Evolutionary conservation across 2,888 invertebrate genomes (phyloP).

Genomic region (Pseudococcus longispinus): DNA sequence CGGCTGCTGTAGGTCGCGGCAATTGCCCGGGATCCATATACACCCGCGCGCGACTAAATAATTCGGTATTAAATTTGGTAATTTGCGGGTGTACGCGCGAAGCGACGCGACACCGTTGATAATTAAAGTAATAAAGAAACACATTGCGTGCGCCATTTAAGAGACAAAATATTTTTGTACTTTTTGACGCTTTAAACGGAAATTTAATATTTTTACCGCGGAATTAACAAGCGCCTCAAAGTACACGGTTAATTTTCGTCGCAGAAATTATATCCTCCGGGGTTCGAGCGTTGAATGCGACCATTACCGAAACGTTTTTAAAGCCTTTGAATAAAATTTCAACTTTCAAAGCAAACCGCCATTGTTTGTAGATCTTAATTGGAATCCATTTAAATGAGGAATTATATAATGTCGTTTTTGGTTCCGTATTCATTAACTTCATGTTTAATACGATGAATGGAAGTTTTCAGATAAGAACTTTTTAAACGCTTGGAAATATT

Average conservation of each 20-base stretch:
- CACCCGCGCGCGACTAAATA: background rate
- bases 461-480: slow-evolving; percentile 48
- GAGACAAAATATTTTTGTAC: slow-evolving; percentile 16
- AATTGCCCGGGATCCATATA: background rate
- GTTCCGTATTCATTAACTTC: slow-evolving; percentile 52
- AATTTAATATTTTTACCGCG: slow-evolving; percentile 42
- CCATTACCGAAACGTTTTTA: slow-evolving; percentile 39
- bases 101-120: background rate
- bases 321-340: slow-evolving; percentile 41
- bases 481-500: slow-evolving; percentile 40
- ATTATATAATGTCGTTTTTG: slow-evolving; percentile 54
- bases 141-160: slow-evolving; percentile 10
- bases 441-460: slow-evolving; percentile 48
- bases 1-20: background rate
- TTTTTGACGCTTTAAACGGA: slow-evolving; percentile 37
- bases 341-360: slow-evolving; percentile 41
- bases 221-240: slow-evolving; percentile 19
- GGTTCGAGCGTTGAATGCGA: slow-evolving; percentile 28
- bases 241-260: slow-evolving; percentile 44
- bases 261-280: slow-evolving; percentile 38
- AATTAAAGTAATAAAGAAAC: slow-evolving; percentile 42
- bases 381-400: slow-evolving; percentile 56
- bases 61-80: slow-evolving; percentile 21
- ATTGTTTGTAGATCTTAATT: slow-evolving; percentile 55
- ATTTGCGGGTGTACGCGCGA: background rate